Conservation (phyloP, 2,113 vertebrate genomes). For the Cyphomyrus discorhynchus region DNA sequence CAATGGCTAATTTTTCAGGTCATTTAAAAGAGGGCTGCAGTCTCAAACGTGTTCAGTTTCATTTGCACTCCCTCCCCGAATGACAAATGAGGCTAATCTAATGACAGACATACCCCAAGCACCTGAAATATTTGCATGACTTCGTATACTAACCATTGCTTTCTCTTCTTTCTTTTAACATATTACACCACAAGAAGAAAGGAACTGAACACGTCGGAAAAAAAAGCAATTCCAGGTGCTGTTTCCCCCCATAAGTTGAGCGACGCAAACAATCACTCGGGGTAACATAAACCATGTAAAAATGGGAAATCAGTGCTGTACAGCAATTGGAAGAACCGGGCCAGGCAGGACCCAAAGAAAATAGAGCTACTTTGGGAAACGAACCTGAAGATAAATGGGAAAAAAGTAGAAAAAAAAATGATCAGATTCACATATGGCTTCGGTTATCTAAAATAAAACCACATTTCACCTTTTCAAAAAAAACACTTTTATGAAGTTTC, state of each 20-base stretch:
- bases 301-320: background rate
- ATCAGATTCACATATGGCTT: background rate
- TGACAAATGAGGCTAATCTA: background rate
- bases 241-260: background rate
- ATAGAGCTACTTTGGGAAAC: background rate
- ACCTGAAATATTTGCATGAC: background rate
- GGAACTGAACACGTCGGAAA: background rate
- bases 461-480: background rate
- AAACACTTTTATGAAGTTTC: background rate
- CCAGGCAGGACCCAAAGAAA: background rate
- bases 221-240: background rate
- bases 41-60: background rate
- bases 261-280: background rate
- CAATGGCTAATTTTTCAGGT: background rate
- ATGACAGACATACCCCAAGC: background rate
- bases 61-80: background rate
- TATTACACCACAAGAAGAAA: background rate
- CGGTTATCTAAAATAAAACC: background rate
- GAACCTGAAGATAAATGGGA: background rate
- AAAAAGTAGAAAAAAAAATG: background rate
- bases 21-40: background rate
- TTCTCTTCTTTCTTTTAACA: background rate
- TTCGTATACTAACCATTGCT: background rate
- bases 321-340: background rate
- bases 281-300: background rate